Conservation (phyloP, 2,113 vertebrate genomes). For the Carettochelys insculpta region DNA sequence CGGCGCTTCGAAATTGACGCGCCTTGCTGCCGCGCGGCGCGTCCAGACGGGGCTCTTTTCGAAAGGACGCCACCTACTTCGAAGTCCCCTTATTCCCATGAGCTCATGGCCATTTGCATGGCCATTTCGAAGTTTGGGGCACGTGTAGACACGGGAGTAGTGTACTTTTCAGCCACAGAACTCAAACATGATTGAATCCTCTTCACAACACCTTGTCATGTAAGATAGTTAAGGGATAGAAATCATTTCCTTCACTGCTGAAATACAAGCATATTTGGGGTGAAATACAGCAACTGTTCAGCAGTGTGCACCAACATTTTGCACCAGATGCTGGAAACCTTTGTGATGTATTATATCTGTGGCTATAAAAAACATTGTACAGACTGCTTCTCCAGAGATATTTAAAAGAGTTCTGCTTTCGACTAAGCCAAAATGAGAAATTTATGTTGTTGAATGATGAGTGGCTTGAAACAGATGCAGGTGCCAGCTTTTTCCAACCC, state of each 20-base stretch:
- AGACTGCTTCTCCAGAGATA: neutral
- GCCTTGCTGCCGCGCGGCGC: too few relatives aligned
- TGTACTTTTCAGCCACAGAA: neutral
- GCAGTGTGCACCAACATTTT: neutral
- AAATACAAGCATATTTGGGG: neutral
- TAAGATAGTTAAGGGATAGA: neutral
- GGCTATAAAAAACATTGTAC: neutral
- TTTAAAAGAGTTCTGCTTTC: neutral
- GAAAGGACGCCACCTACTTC: too few relatives aligned
- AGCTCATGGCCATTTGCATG: too few relatives aligned
- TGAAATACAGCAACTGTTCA: neutral
- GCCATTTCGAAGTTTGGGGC: too few relatives aligned
- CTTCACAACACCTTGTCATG: neutral
- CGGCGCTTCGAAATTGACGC: too few relatives aligned
- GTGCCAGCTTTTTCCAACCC: neutral
- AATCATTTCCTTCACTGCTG: neutral
- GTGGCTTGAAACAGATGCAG: neutral
- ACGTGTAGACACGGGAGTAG: too few relatives aligned
- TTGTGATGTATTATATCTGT: neutral
- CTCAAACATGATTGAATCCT: neutral
- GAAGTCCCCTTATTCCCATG: too few relatives aligned
- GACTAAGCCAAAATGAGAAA: neutral
- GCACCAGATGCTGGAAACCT: neutral
- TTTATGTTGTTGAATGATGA: neutral
- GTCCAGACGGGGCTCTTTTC: too few relatives aligned